Percentiles rank a stretch among this genome's conserved stretches.
phyloP scores from a whole-genome alignment of 2,113 vertebrate genomes.

The Quiscalus mexicanus region DNA sequence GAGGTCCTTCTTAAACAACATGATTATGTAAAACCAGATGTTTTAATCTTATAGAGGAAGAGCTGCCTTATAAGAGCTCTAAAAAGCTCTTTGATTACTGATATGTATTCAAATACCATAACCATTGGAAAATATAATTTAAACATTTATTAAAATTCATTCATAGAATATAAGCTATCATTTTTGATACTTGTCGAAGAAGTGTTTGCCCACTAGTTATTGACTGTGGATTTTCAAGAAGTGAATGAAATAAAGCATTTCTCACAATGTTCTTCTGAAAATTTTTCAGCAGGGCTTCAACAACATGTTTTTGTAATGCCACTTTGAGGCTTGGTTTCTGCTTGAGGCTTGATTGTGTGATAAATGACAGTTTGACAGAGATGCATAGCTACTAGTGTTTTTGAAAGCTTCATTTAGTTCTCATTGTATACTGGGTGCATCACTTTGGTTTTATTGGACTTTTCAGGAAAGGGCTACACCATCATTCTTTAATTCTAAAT shows the following conservation, averaged over 20 bases:
- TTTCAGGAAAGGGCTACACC: constrained; percentile 44
- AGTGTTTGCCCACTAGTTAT: not conserved
- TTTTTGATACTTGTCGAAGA: not conserved
- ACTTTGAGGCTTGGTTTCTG: not conserved
- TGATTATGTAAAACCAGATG: not conserved
- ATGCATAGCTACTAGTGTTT: constrained; percentile 31
- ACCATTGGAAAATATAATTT: not conserved
- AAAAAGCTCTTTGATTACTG: not conserved
- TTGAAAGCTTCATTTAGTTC: constrained; percentile 61
- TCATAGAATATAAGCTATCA: not conserved
- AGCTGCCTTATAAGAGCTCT: not conserved
- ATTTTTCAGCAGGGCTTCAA: not conserved
- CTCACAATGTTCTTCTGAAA: not conserved
- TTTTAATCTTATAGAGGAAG: not conserved
- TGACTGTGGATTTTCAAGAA: not conserved
- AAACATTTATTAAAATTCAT: not conserved
- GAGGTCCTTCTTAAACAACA: not conserved
- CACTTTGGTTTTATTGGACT: constrained; percentile 57
- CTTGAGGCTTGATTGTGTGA: not conserved
- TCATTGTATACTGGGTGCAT: constrained; percentile 40
- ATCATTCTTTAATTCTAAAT: constrained; percentile 63
- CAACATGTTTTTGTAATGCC: not conserved
- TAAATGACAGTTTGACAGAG: constrained; percentile 53
- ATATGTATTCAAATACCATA: not conserved
- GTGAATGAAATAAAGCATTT: not conserved